phyloP scores from a whole-genome alignment of 2,888 invertebrate genomes.

The Gerris lacustris region DNA sequence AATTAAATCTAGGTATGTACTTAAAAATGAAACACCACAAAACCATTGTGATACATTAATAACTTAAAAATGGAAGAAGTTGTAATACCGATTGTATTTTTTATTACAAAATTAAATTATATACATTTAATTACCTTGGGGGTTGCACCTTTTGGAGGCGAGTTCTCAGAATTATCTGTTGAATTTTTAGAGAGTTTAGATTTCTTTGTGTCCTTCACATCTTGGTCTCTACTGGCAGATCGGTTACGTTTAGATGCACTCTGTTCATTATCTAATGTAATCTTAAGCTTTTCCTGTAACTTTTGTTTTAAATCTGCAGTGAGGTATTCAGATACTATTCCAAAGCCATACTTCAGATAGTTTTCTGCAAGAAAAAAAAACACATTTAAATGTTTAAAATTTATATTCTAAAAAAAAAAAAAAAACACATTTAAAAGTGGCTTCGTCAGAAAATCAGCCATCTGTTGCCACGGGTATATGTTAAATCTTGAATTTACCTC shows the following conservation, averaged over 20 bases:
- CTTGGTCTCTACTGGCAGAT: neutral
- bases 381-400: slow-evolving; percentile 6
- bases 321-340: slow-evolving; percentile 67
- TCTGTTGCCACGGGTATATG: no score
- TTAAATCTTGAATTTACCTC: no score
- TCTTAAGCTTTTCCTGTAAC: slow-evolving; percentile 51
- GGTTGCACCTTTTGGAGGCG: neutral
- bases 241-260: slow-evolving; percentile 27
- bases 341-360: slow-evolving; percentile 60
- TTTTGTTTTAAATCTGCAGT: slow-evolving; percentile 53
- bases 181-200: slow-evolving; percentile 35
- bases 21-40: no score
- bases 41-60: neutral
- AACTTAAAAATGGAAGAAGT: neutral
- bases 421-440: neutral
- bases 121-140: neutral
- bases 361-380: slow-evolving; percentile 41
- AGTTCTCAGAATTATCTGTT: neutral
- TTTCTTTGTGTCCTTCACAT: slow-evolving; percentile 38
- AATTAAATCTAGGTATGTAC: no score
- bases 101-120: neutral
- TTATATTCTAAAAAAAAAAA: neutral
- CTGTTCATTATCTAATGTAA: slow-evolving; percentile 44
- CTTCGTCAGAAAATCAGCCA: neutral
- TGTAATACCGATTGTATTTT: neutral